Conservation (phyloP, 2,888 invertebrate species). For the Eucera pruinosa region DNA sequence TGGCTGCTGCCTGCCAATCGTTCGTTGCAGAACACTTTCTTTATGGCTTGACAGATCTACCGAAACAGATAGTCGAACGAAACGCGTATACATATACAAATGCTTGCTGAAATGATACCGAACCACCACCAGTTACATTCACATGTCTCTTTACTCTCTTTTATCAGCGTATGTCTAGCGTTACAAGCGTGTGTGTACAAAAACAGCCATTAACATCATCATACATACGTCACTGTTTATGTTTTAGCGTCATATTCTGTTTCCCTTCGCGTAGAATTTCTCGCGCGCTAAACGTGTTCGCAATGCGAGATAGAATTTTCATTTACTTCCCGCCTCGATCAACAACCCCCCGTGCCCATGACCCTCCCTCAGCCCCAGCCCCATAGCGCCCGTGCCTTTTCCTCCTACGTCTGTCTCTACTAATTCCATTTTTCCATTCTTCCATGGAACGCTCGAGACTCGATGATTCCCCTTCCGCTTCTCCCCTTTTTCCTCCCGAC, state of each 20-base stretch:
- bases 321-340: conserved; percentile 33
- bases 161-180: conserved; percentile 57
- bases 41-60: conserved; percentile 69
- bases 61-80: conserved; percentile 55
- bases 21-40: conserved; percentile 75
- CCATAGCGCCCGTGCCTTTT: no score
- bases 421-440: not conserved
- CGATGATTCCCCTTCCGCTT: not conserved
- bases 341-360: not conserved
- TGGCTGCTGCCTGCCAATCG: conserved; percentile 83
- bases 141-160: conserved; percentile 60
- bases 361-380: not conserved
- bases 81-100: conserved; percentile 68
- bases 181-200: conserved; percentile 60
- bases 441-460: not conserved
- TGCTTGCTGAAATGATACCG: conserved; percentile 71
- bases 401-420: no score
- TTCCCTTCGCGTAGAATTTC: conserved; percentile 50
- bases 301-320: conserved; percentile 41
- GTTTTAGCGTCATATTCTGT: conserved; percentile 62
- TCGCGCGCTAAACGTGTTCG: conserved; percentile 38
- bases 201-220: conserved; percentile 71
- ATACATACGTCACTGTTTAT: conserved; percentile 71
- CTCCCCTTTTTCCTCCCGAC: not conserved
- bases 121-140: conserved; percentile 59